Percentiles rank a stretch among this genome's conserved stretches.
Conservation (phyloP, 64 coral and sea anemone species). For the Cladopsammia gracilis region DNA sequence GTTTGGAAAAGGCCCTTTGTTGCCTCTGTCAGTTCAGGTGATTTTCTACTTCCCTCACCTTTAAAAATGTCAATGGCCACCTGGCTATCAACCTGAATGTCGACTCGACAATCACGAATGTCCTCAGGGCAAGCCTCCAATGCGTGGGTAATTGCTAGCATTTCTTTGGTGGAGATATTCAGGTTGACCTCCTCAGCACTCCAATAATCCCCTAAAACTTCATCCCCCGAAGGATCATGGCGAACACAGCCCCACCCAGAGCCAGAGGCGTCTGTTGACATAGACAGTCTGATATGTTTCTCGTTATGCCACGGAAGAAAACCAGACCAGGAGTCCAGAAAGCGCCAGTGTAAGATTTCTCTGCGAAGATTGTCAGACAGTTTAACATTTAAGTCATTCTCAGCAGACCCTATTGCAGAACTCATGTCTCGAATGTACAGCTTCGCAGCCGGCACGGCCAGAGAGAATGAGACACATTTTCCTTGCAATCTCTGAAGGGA, state of each 20-base stretch:
- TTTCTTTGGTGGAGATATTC: constrained; percentile 23
- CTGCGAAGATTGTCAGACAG: background rate
- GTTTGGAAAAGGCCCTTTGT: background rate
- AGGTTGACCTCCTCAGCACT: background rate
- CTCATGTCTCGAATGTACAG: constrained; percentile 71
- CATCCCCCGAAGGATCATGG: background rate
- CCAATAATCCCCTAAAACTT: background rate
- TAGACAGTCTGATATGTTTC: constrained; percentile 34
- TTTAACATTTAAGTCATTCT: background rate
- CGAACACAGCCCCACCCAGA: constrained; percentile 32
- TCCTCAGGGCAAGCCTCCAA: background rate
- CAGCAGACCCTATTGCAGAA: constrained; percentile 22
- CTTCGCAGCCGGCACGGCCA: constrained; percentile 34
- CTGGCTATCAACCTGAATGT: constrained; percentile 6
- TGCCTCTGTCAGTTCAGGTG: background rate
- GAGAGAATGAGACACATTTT: constrained; percentile 73
- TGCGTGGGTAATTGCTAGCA: background rate
- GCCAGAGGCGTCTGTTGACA: constrained; percentile 50
- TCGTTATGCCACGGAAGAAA: constrained; percentile 35
- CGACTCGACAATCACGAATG: background rate
- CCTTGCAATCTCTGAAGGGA: constrained; percentile 51
- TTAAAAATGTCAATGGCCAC: background rate
- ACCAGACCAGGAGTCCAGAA: background rate
- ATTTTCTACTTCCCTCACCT: background rate
- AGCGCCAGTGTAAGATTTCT: constrained; percentile 33